Conservation (phyloP, 2,113 vertebrate genomes). For the Nannobrachium achirus region DNA sequence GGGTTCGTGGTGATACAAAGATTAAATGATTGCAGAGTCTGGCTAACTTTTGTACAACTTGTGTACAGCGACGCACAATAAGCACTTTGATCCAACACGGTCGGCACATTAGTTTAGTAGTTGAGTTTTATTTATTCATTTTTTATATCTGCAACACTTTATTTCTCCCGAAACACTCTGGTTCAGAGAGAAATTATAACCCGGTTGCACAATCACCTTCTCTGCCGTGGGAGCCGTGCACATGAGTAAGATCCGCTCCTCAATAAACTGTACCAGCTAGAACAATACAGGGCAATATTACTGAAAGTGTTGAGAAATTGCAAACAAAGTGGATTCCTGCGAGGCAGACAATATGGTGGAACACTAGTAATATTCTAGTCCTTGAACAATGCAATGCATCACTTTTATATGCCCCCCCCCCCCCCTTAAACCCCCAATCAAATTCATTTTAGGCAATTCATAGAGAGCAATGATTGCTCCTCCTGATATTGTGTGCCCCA, state of each 20-base stretch:
- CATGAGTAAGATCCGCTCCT: neutral
- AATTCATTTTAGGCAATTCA: constrained; percentile 33
- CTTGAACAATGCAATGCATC: constrained; percentile 41
- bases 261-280: constrained; percentile 31
- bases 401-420: constrained; percentile 38
- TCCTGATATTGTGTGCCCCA: neutral
- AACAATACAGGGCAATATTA: constrained; percentile 31
- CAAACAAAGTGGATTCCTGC: constrained; percentile 34
- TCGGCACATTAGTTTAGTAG: neutral
- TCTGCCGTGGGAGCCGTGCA: constrained; percentile 10
- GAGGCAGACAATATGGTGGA: constrained; percentile 43
- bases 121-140: too few species aligned
- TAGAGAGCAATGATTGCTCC: constrained; percentile 34
- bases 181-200: too few species aligned
- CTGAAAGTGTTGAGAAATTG: constrained; percentile 41
- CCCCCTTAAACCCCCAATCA: constrained; percentile 7
- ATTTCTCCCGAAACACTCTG: too few species aligned
- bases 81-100: neutral
- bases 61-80: constrained; percentile 1
- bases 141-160: neutral
- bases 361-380: constrained; percentile 41
- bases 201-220: constrained; percentile 13
- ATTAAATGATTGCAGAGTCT: constrained; percentile 3
- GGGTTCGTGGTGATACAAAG: constrained; percentile 47
- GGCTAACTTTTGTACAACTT: constrained; percentile 5